Evolutionary conservation across 2,797 vertebrate genomes (phyloP), one percentile per base, ranked within the genome.

Genomic region (Betta splendens): DNA sequence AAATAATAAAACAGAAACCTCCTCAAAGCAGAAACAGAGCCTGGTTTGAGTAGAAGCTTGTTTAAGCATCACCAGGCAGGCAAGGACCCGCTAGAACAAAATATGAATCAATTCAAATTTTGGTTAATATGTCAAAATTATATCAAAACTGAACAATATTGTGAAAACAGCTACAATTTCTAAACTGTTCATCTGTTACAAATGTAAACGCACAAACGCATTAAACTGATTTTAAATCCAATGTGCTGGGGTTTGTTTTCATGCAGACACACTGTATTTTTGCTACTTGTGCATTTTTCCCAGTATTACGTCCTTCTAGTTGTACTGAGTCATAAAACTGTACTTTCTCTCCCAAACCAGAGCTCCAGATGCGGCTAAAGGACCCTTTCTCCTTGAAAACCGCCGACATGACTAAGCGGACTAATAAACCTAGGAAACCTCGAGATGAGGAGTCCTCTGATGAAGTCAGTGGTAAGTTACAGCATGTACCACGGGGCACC

Each of bases 401-500:
- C 84, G 78, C 92, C 12, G 94, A 96, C 64, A 98, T 96, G 93
- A 92, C 89, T 5, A 98, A 95, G 93, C 94, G 94, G 91, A 94
- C 89, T 67, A 98, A 93, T 83, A 95, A 94, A 80, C 93, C 94
- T 11, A 91, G 92, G 52, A 90, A 93, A 76, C 92, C 90, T 43
- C 93, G 92, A 55, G 96, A 98, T 91, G 96, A 98, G 72, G 97
- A 98, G 66, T 98, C 97, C 17, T 98, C 97, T 31, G 96, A 98
- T 77, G 97, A 98, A 88, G 91, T 97, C 89, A 89, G 94, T 75
- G 95, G 97, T 98, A 91, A 89, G 78, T 54, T 57, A 10, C n/a
- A n/a, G n/a, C 20, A 13, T 29, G 15, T 31, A 9, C 28, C 9
- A 15, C 18, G 38, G 13, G 18, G 3, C 45, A 51, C 28, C 5